A percentile compares a stretch with the other conserved stretches of the same genome.
These are phyloP conservation scores for Archips crataeganus DNA, from an alignment of 2,888 invertebrate genomes.

Conservation along the genomic window DNA sequence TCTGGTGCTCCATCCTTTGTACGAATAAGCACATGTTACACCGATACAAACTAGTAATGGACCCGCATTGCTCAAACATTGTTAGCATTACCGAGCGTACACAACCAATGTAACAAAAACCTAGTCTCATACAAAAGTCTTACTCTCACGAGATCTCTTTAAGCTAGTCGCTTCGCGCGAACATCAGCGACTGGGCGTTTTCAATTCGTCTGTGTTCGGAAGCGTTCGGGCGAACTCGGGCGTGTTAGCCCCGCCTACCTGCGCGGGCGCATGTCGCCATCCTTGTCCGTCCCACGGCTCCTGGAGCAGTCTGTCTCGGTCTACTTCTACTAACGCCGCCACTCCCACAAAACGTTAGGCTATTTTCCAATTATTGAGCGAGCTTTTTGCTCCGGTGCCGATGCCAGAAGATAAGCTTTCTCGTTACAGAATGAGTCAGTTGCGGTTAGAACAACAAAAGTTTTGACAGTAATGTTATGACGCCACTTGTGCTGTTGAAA, in stretches of 20 bases:
- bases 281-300: slow-evolving; percentile 56
- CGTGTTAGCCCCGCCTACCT: slow-evolving; percentile 69
- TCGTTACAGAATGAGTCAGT: slow-evolving; percentile 50
- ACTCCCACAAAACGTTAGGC: slow-evolving; percentile 73
- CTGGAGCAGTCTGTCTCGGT: slow-evolving; percentile 60
- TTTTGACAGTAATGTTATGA: slow-evolving; percentile 51
- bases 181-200: slow-evolving; percentile 75
- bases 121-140: slow-evolving; percentile 45
- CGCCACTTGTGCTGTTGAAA: slow-evolving; percentile 38
- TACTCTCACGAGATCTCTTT: slow-evolving; percentile 59
- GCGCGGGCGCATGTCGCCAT: slow-evolving; percentile 57
- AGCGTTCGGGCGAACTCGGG: slow-evolving; percentile 69
- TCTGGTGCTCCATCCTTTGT: slow-evolving; percentile 53
- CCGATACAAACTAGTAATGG: slow-evolving; percentile 57
- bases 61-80: slow-evolving; percentile 63
- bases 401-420: slow-evolving; percentile 78
- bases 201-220: slow-evolving; percentile 69
- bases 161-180: slow-evolving; percentile 57
- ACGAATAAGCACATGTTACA: slow-evolving; percentile 56
- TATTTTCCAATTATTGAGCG: slow-evolving; percentile 81
- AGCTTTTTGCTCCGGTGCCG: slow-evolving; percentile 76
- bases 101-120: slow-evolving; percentile 54
- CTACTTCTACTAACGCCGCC: slow-evolving; percentile 58
- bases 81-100: slow-evolving; percentile 60
- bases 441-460: slow-evolving; percentile 54